phyloP scores from a whole-genome alignment of 2,797 vertebrate species.

The Triplophysa yarkandensis region DNA sequence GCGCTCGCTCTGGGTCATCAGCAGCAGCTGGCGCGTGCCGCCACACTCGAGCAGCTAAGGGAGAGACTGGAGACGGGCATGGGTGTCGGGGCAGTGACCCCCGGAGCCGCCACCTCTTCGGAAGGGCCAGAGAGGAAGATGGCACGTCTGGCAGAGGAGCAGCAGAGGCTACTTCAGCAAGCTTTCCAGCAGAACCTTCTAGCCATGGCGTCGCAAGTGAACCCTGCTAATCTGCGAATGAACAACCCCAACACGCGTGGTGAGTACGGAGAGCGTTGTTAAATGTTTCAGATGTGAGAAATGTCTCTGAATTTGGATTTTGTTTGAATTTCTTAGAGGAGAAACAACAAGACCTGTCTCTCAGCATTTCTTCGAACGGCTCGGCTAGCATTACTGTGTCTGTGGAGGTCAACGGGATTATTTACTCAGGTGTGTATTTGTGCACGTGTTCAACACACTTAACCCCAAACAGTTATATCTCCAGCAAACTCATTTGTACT shows the following conservation, averaged over 20 bases:
- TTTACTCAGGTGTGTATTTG: conserved; percentile 86
- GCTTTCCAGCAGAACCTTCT: conserved; percentile 92
- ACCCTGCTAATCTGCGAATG: conserved; percentile 73
- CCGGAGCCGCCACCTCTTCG: conserved; percentile 23
- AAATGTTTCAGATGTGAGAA: not conserved
- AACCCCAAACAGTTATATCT: not conserved
- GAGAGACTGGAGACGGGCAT: conserved; percentile 85
- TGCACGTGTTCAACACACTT: not conserved
- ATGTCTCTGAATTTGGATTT: conserved; percentile 15
- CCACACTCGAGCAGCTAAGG: conserved; percentile 87
- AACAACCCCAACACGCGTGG: conserved; percentile 66
- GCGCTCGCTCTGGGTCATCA: conserved; percentile 80
- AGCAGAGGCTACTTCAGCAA: conserved; percentile 93
- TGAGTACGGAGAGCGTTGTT: conserved; percentile 49
- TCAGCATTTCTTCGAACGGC: conserved; percentile 85
- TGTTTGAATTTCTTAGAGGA: conserved; percentile 80
- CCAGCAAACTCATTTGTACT: not conserved
- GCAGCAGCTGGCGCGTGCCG: conserved; percentile 73
- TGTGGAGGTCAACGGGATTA: conserved; percentile 93
- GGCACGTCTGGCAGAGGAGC: conserved; percentile 83
- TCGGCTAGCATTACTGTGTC: conserved; percentile 94
- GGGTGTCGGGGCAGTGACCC: conserved; percentile 43
- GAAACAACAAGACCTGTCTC: conserved; percentile 85
- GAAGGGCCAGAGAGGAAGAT: conserved; percentile 88
- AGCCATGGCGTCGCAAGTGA: conserved; percentile 84